Evolutionary conservation across 2,888 invertebrate genomes (phyloP).

Genomic region (Dyspetes luteomarginatus): DNA sequence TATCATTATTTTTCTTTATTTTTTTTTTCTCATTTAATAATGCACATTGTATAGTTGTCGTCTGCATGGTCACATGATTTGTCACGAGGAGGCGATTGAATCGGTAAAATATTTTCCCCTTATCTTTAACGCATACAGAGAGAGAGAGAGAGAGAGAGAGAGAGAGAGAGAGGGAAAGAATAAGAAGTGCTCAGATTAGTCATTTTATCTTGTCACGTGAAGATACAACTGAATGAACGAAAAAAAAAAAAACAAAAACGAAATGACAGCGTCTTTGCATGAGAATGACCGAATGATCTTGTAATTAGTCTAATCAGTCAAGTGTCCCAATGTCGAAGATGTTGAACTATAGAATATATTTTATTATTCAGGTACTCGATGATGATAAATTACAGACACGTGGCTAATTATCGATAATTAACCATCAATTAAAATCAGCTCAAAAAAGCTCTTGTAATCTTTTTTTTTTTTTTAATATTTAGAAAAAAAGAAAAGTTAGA

Average conservation of each 20-base stretch:
- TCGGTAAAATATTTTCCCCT: constrained; percentile 31
- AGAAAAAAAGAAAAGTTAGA: neutral
- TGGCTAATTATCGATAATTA: neutral
- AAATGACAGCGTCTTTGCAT: neutral
- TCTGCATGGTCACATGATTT: constrained; percentile 9
- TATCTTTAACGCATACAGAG: constrained; percentile 21
- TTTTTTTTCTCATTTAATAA: neutral
- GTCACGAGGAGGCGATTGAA: constrained; percentile 33
- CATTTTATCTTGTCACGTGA: constrained; percentile 27
- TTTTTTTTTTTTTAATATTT: no score
- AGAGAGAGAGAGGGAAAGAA: neutral
- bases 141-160: neutral
- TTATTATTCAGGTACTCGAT: constrained; percentile 4
- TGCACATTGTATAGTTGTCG: neutral
- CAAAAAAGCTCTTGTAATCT: no score
- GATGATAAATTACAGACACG: neutral
- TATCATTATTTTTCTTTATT: neutral
- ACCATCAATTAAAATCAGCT: neutral
- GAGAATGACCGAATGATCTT: neutral
- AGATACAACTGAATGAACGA: constrained; percentile 17
- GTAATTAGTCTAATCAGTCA: neutral
- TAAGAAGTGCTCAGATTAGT: neutral
- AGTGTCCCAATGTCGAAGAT: constrained; percentile 5
- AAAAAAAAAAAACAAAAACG: no score
- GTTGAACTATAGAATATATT: neutral